Percentiles rank a stretch among this genome's conserved stretches.
Evolutionary conservation across 2,888 invertebrate species (phyloP).

Genomic region (Ernsta delagoae): DNA sequence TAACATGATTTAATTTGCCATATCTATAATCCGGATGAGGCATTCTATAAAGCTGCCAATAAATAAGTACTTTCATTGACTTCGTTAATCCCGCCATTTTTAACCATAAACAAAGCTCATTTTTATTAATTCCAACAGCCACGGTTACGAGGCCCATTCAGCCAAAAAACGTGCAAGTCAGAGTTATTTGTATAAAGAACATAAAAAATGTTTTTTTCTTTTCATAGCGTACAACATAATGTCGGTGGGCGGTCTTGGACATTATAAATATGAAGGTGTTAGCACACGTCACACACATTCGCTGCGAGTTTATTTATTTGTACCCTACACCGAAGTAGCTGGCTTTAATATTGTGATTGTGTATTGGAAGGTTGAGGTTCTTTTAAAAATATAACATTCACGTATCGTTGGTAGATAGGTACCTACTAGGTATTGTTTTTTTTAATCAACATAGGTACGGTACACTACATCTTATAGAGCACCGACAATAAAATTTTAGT

Average conservation of each 20-base stretch:
- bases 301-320: constrained; percentile 45
- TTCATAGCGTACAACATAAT: constrained; percentile 34
- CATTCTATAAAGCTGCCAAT: too few species aligned
- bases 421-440: too few species aligned
- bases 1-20: too few species aligned
- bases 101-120: constrained; percentile 36
- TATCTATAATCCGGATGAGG: too few species aligned
- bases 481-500: too few species aligned
- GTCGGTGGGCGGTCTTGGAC: constrained; percentile 44
- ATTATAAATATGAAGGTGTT: constrained; percentile 49
- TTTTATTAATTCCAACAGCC: constrained; percentile 5
- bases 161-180: constrained; percentile 28
- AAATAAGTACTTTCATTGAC: neutral
- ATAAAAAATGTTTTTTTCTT: constrained; percentile 33
- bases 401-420: too few species aligned
- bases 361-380: constrained; percentile 14
- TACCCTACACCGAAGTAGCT: constrained; percentile 41
- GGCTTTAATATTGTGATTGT: constrained; percentile 41
- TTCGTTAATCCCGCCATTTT: constrained; percentile 7
- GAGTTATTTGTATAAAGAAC: constrained; percentile 28
- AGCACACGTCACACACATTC: constrained; percentile 47
- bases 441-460: too few species aligned
- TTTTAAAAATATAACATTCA: constrained; percentile 10
- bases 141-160: constrained; percentile 3
- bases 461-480: too few species aligned